Conservation (phyloP, 2,888 invertebrate species). For the Synergus gifuensis region DNA sequence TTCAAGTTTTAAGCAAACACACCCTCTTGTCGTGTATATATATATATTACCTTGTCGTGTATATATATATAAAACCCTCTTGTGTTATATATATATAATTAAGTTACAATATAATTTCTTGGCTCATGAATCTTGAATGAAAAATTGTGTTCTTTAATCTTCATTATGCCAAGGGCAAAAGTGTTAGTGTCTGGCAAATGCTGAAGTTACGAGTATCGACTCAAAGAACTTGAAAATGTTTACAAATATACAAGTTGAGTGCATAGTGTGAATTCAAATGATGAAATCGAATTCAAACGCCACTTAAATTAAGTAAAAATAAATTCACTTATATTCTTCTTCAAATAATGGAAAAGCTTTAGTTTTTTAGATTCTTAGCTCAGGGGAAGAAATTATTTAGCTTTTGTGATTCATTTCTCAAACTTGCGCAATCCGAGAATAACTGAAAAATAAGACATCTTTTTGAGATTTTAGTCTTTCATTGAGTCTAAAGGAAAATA, state of each 20-base stretch:
- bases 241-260: not conserved
- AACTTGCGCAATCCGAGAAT: not conserved
- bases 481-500: conserved; percentile 49
- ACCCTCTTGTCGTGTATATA: not conserved
- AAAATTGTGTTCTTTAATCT: conserved; percentile 16
- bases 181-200: not conserved
- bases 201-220: not conserved
- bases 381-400: not conserved
- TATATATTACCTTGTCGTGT: conserved; percentile 2
- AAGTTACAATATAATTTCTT: conserved; percentile 19
- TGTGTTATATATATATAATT: conserved; percentile 21
- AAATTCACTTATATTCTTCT: too few relatives aligned
- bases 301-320: too few relatives aligned
- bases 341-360: not conserved
- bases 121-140: conserved; percentile 31
- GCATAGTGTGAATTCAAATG: not conserved
- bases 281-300: too few relatives aligned
- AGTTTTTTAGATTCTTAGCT: not conserved
- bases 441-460: not conserved
- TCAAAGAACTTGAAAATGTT: not conserved
- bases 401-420: not conserved
- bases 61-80: not conserved
- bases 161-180: not conserved
- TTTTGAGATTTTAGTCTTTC: not conserved
- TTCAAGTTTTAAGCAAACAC: conserved; percentile 25